Evolutionary conservation across 2,888 invertebrate genomes (phyloP).

Genomic region (Drosophila prostipennis): DNA sequence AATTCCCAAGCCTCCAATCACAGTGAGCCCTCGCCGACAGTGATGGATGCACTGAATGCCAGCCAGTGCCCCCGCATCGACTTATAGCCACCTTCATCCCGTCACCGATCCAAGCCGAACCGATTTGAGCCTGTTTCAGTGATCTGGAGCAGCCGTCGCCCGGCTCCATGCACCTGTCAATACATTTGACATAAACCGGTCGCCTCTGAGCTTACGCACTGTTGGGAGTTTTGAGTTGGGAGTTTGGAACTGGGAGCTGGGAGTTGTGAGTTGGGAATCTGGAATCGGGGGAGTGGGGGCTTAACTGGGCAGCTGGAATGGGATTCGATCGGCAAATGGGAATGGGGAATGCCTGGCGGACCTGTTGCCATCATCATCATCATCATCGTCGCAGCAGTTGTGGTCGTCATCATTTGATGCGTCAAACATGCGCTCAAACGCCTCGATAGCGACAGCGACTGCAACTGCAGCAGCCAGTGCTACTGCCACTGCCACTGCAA

Average conservation of each 20-base stretch:
- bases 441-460: conserved; percentile 56
- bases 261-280: conserved; percentile 10
- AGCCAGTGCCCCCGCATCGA: conserved; percentile 24
- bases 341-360: conserved; percentile 47
- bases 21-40: conserved; percentile 24
- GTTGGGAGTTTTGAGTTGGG: conserved; percentile 30
- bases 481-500: conserved; percentile 12
- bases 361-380: conserved; percentile 60
- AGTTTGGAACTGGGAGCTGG: neutral
- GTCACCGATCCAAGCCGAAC: conserved; percentile 10
- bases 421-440: conserved; percentile 80
- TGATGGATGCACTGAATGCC: conserved; percentile 42
- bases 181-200: conserved; percentile 80
- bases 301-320: conserved; percentile 36
- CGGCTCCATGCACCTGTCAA: conserved; percentile 73
- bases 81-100: conserved; percentile 27
- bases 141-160: conserved; percentile 70
- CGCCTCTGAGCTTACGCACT: conserved; percentile 73
- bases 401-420: conserved; percentile 61
- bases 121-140: conserved; percentile 39
- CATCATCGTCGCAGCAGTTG: conserved; percentile 23
- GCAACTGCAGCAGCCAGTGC: conserved; percentile 11
- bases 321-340: conserved; percentile 39
- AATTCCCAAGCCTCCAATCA: conserved; percentile 7
- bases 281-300: conserved; percentile 15